Percentiles rank a stretch among this genome's conserved stretches.
Evolutionary conservation across 2,113 vertebrate species (phyloP).

Genomic region (Thalassarche chlororhynchos): DNA sequence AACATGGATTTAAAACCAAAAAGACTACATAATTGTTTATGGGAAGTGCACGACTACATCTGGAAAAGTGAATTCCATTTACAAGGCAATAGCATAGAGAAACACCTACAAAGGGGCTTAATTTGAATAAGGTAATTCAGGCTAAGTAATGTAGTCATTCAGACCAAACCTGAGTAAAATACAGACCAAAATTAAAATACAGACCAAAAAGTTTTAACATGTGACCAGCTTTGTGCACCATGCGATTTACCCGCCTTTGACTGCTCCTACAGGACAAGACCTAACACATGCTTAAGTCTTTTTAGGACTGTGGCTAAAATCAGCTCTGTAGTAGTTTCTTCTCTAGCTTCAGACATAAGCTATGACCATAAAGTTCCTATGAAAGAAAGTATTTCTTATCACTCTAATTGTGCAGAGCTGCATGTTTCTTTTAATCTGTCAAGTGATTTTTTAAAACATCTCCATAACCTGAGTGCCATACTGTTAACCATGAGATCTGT

Average conservation of each 20-base stretch:
- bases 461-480: slow-evolving; percentile 58
- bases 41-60: not conserved
- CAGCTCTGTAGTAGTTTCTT: not conserved
- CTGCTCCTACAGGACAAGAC: not conserved
- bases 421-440: slow-evolving; percentile 38
- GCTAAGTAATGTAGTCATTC: not conserved
- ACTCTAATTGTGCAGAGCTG: not conserved
- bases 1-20: not conserved
- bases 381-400: not conserved
- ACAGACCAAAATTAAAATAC: not conserved
- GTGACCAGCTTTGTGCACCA: not conserved
- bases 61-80: not conserved
- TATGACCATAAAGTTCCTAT: not conserved
- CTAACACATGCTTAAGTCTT: not conserved
- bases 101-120: not conserved
- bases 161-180: not conserved
- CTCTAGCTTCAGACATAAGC: not conserved
- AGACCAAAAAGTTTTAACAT: not conserved
- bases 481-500: slow-evolving; percentile 65
- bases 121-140: not conserved
- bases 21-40: not conserved
- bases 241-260: not conserved
- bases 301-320: not conserved
- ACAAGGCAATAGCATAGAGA: not conserved
- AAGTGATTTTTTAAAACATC: slow-evolving; percentile 62